Percentiles rank a stretch among this genome's conserved stretches.
phyloP scores from a whole-genome alignment of 2,113 vertebrate genomes.

The Uropsilus gracilis region DNA sequence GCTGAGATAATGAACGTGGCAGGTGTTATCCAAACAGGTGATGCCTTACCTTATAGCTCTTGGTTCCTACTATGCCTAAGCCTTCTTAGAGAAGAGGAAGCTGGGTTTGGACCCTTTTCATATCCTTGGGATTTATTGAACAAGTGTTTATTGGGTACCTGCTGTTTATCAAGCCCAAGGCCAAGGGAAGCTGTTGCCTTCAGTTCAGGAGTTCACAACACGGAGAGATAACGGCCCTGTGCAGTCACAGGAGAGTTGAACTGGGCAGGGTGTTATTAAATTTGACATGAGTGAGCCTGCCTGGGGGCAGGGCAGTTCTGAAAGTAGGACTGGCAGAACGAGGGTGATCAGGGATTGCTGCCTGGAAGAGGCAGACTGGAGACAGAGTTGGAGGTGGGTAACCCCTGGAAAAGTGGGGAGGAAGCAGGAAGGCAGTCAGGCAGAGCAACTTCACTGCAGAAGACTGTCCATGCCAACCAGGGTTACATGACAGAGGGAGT shows the following conservation, averaged over 20 bases:
- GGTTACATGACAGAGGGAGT: background rate
- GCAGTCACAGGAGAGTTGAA: background rate
- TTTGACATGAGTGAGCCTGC: background rate
- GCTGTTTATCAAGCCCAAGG: background rate
- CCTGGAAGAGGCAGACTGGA: constrained; percentile 50
- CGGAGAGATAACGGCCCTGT: constrained; percentile 9
- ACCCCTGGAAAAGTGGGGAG: background rate
- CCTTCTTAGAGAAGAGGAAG: constrained; percentile 9
- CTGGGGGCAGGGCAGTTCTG: background rate
- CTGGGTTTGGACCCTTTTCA: background rate
- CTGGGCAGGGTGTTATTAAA: constrained; percentile 30
- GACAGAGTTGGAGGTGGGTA: background rate
- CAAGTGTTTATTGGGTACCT: background rate
- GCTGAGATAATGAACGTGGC: background rate
- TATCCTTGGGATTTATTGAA: background rate
- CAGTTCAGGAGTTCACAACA: background rate
- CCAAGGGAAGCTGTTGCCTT: background rate
- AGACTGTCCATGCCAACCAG: rapidly evolving
- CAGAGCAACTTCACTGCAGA: background rate
- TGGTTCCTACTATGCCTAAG: background rate
- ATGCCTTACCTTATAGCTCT: background rate
- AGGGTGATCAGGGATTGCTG: background rate
- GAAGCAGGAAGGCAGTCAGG: background rate
- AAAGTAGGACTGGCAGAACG: background rate
- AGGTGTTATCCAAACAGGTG: background rate